Base-by-base conservation (phyloP, 1,140 invertebrate species). In the Calliphora vicina region DNA sequence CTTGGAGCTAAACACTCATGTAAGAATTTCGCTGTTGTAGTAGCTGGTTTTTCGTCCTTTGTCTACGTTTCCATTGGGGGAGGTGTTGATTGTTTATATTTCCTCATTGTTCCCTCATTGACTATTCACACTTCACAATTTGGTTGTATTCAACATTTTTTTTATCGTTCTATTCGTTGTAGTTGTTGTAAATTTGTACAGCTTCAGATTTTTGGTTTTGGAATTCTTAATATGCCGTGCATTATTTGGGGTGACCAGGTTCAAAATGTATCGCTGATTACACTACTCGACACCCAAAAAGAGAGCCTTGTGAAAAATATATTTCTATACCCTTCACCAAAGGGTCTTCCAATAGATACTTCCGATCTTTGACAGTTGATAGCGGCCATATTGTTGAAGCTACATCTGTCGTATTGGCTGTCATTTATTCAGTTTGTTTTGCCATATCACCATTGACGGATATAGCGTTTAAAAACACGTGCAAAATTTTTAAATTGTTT, bases 101-200 rank as follows among this genome's bases (percentile, higher is more conserved):
- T 72, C 67, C 72, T 82, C 67, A 81, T 83, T 83, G 78, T 82
- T 73, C 82, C 84, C 86, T 87, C 85, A 87, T 88, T 88, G 86
- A 86, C 88, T 87, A 87, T 89, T 89, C 87, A 87, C 87, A 88
- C 87, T 86, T 86, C 78, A 35, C 35, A 88, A 87, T 88, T 85
- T 86, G 61, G n/a, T n/a, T 57, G 15, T n/a, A 57, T 57, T 57
- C 50, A 57, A 17, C 12, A 20, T 82, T 81, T 84, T 73, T 76
- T 80, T 81, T 83, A 45, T 74, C 71, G 27, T 9, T 73, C 13
- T 29, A 29, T 29, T 74, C 13, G n/a, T 20, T 35, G 17, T 74
- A 17, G 20, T 67, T 67, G 10, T 23, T 20, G 23, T 67, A 67
- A 67, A 67, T 67, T 67, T 67, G 20, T 25, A 67, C 61, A 50